Base-by-base conservation (phyloP, 2,113 vertebrate species). In the Cheirogaleus medius region DNA sequence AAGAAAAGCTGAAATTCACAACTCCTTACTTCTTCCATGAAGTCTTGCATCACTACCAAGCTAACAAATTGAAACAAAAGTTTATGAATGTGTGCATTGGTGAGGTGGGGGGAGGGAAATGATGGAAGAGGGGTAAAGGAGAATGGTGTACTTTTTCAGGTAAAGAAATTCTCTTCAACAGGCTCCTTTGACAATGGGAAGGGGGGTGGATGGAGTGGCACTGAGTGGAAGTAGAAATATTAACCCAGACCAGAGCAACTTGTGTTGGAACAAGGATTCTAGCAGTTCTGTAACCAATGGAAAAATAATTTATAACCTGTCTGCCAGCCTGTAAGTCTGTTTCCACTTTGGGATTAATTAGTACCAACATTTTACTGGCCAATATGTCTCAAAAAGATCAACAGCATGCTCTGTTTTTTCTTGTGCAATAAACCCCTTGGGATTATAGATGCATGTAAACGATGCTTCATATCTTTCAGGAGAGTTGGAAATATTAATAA, bases 261-360 rank as follows among this genome's bases (percentile, higher is more conserved):
- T 54, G 0, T 47, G 1, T n/a, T 85, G 25, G 42, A 37, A 68
- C 13, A 63, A 71, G 60, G 47, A 77, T 29, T 68, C n/a, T 27
- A 74, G 34, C 1, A 60, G 17, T 60, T 94, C 90, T 37, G 54
- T 82, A 64, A 85, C 44, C 15, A 91, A 87, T 34, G 39, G 39
- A 37, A 69, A 56, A 69, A 44, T 63, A 76, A 8, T 81, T 39
- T 90, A 69, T 42, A 74, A 68, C 47, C 91, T n/a, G 34, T 88
- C 73, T 87, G 34, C 49, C 84, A 85, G 37, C 20, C 71, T 84
- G 25, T 39, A 71, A 47, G 39, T 8, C 80, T 92, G 29, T 96
- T 93, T 87, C 95, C 85, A 81, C 85, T 87, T 68, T 18, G 37
- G 25, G 34, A 83, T 94, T 92, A 81, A 92, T 95, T 95, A 92